Conservation (phyloP, 2,888 invertebrate genomes). For the Cryptocephalus primarius region DNA sequence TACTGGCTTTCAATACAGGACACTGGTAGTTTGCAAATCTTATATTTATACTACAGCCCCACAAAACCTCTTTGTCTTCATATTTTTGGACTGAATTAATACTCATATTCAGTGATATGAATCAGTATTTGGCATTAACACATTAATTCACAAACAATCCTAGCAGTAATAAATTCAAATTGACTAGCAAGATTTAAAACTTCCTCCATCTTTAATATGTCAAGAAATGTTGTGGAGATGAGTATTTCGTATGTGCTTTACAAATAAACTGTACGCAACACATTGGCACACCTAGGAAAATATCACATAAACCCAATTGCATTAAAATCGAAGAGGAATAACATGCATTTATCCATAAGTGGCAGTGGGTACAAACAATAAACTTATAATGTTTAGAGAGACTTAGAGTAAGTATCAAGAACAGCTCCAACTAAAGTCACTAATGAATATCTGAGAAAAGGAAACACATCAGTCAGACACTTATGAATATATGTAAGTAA, state of each 20-base stretch:
- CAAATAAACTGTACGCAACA: slow-evolving; percentile 23
- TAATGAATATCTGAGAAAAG: neutral
- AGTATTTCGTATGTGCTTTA: slow-evolving; percentile 15
- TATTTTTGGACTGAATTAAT: no score
- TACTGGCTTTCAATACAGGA: slow-evolving; percentile 32
- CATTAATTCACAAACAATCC: no score
- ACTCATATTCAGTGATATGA: no score
- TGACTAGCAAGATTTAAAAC: neutral
- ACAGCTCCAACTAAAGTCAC: slow-evolving; percentile 9
- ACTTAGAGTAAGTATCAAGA: neutral
- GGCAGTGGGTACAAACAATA: slow-evolving; percentile 21
- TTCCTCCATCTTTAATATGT: neutral
- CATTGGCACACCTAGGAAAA: slow-evolving; percentile 16
- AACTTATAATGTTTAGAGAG: neutral
- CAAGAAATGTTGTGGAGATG: neutral
- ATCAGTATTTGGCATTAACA: no score
- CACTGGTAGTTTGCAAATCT: slow-evolving; percentile 16
- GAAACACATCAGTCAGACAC: slow-evolving; percentile 10
- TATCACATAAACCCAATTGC: slow-evolving; percentile 13
- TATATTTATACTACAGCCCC: slow-evolving; percentile 7
- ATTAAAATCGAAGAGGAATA: neutral
- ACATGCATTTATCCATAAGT: slow-evolving; percentile 11
- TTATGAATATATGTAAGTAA: slow-evolving; percentile 13
- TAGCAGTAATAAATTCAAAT: neutral
- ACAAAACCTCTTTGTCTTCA: slow-evolving; percentile 1